Base-by-base conservation (phyloP, 2,113 vertebrate species). In the Leuciscus idus region DNA sequence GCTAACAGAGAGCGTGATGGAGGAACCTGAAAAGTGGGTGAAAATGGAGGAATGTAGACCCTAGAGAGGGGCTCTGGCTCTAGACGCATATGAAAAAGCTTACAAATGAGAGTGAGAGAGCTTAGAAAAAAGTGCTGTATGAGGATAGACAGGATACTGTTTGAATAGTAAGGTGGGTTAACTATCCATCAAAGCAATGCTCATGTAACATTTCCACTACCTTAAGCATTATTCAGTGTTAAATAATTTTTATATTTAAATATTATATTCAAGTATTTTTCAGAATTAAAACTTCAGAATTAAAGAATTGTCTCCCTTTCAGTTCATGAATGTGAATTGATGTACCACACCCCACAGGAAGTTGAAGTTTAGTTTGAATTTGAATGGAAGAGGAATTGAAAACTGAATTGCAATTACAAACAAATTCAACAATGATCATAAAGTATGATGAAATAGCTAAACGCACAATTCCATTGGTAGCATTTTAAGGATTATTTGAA, bases 1-100 rank as follows among this genome's bases (percentile, higher is more conserved):
- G 88, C 86, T 89, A 80, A 91, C 89, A 84, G 10, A 72, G 72
- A 85, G 90, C 36, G 28, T 77, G 89, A 88, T 77, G 48, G 82
- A 76, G 88, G 23, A 87, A 84, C 85, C 91, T 90, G 81, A 6
- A 88, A 86, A 81, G 83, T 19, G 80, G 81, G 39, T 76, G 50
- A 86, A 77, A 85, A 86, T 43, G 75, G 74, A 72, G 79, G 33
- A 78, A 64, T 78, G 83, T 87, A 87, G 81, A 73, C 85, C 36
- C 64, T 48, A 85, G 83, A 88, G 87, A 89, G 81, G 59, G 23
- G 12, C 75, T 85, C 30, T 36, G 50, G 87, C 74, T 10, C 70
- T 77, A 68, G 75, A 86, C 81, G 75, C 74, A 78, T 39, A 64
- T 23, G 26, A 73, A 64, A 62, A 84, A 86, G 33, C 55, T 21